phyloP scores from a whole-genome alignment of 2,888 invertebrate species.

The Phragmatobia fuliginosa region DNA sequence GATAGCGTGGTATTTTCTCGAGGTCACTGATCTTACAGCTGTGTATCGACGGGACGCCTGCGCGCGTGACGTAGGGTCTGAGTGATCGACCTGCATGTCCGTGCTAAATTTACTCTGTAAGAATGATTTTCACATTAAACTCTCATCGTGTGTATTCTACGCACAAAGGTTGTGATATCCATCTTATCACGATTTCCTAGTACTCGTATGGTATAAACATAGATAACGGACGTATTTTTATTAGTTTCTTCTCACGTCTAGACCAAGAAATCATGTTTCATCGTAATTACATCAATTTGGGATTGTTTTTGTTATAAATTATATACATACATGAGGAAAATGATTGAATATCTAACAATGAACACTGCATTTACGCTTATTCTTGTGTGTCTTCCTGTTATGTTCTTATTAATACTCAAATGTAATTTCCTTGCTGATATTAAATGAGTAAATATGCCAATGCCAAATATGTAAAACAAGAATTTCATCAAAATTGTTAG shows the following conservation, averaged over 20 bases:
- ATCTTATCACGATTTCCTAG: constrained; percentile 47
- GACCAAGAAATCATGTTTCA: constrained; percentile 1
- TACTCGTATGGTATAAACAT: constrained; percentile 33
- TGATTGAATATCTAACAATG: constrained; percentile 7
- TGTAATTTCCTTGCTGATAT: neutral
- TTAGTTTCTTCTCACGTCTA: constrained; percentile 14
- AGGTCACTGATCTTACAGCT: constrained; percentile 84
- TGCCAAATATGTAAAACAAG: neutral
- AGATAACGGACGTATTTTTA: constrained; percentile 37
- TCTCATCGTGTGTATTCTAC: constrained; percentile 45
- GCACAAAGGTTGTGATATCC: constrained; percentile 50
- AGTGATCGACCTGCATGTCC: constrained; percentile 77
- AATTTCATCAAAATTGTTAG: neutral
- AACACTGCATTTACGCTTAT: neutral
- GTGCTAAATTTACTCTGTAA: constrained; percentile 72
- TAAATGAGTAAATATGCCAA: neutral
- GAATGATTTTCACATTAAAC: constrained; percentile 56
- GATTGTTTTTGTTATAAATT: neutral
- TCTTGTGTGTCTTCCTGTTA: constrained; percentile 18
- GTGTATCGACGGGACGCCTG: constrained; percentile 71
- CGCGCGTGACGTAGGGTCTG: constrained; percentile 76
- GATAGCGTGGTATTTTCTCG: constrained; percentile 78
- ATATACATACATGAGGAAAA: constrained; percentile 7
- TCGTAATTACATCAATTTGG: constrained; percentile 12
- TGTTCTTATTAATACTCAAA: neutral